Evolutionary conservation across 2,797 vertebrate species (phyloP).

Genomic region (Channallabes apus): DNA sequence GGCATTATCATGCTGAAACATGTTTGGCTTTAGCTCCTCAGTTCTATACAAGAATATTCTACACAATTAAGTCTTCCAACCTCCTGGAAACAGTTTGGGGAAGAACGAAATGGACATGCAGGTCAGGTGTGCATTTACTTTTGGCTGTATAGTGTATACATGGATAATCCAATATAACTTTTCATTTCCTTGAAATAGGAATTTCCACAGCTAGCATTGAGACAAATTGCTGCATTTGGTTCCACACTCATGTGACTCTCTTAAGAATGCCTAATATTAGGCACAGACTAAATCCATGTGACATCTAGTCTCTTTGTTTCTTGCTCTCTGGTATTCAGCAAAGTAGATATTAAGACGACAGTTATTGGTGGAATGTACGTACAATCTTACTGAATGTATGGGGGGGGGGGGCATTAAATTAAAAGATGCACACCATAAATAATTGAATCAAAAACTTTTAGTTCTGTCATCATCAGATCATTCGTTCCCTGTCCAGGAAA

Average conservation of each 20-base stretch:
- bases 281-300: conserved; percentile 10
- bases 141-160: background rate
- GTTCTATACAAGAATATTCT: background rate
- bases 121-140: background rate
- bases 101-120: background rate
- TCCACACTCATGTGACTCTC: conserved; percentile 18
- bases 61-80: background rate
- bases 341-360: conserved; percentile 26
- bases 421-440: background rate
- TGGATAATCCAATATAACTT: background rate
- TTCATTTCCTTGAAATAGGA: background rate
- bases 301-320: background rate
- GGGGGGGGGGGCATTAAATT: background rate
- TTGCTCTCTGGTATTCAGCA: background rate
- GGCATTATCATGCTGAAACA: background rate
- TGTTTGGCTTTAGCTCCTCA: background rate
- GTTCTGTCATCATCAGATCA: background rate
- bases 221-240: background rate
- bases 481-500: background rate
- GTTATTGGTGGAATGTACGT: background rate
- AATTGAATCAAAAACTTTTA: background rate
- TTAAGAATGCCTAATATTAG: conserved; percentile 18
- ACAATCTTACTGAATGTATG: conserved; percentile 4
- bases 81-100: background rate
- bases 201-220: background rate